A percentile compares a stretch with the other conserved stretches of the same genome.
phyloP scores from a whole-genome alignment of 1,140 invertebrate genomes.

The Parasteatoda tepidariorum region DNA sequence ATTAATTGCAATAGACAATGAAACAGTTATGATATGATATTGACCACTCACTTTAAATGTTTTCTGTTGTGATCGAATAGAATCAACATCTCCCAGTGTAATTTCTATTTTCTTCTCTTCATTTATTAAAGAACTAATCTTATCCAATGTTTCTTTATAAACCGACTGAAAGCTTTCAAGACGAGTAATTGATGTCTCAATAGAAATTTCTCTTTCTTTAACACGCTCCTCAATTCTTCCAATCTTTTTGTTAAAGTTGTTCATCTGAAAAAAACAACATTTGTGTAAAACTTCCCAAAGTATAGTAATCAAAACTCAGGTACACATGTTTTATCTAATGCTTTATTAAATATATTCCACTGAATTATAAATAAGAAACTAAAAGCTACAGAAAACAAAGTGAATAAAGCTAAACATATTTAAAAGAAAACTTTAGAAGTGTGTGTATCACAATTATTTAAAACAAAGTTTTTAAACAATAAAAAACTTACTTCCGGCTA shows the following conservation, averaged over 20 bases:
- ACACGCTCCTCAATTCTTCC: conserved; percentile 56
- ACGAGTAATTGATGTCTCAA: conserved; percentile 44
- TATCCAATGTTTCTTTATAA: conserved; percentile 79
- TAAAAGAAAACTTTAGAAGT: no score
- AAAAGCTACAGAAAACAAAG: no score
- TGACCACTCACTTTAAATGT: conserved; percentile 68
- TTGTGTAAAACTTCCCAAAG: background rate
- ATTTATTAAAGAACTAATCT: conserved; percentile 80
- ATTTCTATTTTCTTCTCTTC: conserved; percentile 83
- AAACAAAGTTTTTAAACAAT: no score
- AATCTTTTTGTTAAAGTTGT: conserved; percentile 55
- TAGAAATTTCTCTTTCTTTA: conserved; percentile 45
- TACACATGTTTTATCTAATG: no score
- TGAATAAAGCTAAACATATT: no score
- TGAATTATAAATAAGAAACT: no score
- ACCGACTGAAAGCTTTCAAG: conserved; percentile 77
- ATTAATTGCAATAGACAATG: no score
- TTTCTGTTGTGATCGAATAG: conserved; percentile 88
- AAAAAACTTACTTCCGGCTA: no score
- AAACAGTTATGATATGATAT: no score
- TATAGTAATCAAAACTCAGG: background rate
- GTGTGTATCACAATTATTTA: no score
- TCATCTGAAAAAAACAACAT: conserved; percentile 45
- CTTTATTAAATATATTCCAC: no score
- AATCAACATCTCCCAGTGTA: conserved; percentile 89